Conservation (phyloP, 2,888 invertebrate genomes). For the Synanthedon myopaeformis region DNA sequence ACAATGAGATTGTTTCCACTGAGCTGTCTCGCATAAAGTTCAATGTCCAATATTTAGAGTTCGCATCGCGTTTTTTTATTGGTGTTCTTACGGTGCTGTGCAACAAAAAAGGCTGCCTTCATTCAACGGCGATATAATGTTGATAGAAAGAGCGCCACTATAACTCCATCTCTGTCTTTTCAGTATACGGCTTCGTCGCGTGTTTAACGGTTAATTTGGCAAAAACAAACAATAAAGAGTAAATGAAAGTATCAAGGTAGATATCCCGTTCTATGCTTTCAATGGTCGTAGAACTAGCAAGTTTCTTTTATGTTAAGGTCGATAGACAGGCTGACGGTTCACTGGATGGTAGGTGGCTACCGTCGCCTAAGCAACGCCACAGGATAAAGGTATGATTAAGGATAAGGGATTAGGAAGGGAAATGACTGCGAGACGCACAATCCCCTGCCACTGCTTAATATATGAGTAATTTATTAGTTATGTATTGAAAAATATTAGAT, state of each 20-base stretch:
- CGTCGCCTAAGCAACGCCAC: no score
- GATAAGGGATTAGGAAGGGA: no score
- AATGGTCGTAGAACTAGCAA: no score
- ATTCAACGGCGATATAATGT: constrained; percentile 36
- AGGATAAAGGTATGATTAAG: no score
- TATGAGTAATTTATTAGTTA: no score
- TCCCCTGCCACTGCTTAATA: no score
- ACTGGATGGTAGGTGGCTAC: no score
- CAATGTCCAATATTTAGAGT: constrained; percentile 57
- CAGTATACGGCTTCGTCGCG: constrained; percentile 4
- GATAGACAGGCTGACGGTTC: no score
- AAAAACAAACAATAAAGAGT: constrained; percentile 45
- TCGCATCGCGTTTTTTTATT: constrained; percentile 43
- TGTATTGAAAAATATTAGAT: no score
- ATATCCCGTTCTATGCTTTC: constrained; percentile 4
- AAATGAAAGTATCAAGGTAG: constrained; percentile 38
- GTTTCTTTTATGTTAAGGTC: no score
- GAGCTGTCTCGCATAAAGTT: constrained; percentile 51
- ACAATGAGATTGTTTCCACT: constrained; percentile 15
- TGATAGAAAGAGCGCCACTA: constrained; percentile 23
- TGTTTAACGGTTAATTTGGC: constrained; percentile 44
- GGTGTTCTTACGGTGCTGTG: constrained; percentile 35
- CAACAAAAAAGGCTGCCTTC: constrained; percentile 41
- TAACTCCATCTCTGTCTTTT: constrained; percentile 35
- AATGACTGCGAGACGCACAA: no score